Conservation (phyloP, 1,140 invertebrate species). For the Caenorhabditis tropicalis region DNA sequence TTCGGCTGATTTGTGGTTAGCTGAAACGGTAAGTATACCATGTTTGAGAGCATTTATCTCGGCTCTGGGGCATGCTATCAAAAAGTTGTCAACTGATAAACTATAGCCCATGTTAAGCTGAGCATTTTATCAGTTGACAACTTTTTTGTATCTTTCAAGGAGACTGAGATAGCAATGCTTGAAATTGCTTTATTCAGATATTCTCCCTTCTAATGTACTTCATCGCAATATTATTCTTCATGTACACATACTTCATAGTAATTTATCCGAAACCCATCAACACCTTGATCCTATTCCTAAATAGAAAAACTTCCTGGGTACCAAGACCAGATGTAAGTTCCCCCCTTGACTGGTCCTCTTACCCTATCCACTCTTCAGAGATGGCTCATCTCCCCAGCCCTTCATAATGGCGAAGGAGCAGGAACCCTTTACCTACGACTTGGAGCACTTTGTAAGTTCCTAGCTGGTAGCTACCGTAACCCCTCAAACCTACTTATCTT, state of each 20-base stretch:
- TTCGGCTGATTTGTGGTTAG: background rate
- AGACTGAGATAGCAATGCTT: background rate
- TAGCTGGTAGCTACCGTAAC: constrained; percentile 11
- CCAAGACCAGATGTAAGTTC: constrained; percentile 47
- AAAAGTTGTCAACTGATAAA: no score
- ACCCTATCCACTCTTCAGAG: constrained; percentile 48
- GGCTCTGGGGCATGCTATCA: no score
- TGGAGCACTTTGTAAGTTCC: constrained; percentile 62
- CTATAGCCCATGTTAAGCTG: no score
- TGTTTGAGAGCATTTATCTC: no score
- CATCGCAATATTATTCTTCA: constrained; percentile 63
- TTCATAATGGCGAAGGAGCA: constrained; percentile 61
- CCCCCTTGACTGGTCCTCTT: background rate
- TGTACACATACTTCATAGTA: constrained; percentile 70
- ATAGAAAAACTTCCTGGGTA: constrained; percentile 20
- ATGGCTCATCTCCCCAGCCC: constrained; percentile 50
- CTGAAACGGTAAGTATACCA: background rate
- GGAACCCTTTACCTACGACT: constrained; percentile 66
- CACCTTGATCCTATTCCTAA: constrained; percentile 57
- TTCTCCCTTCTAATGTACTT: constrained; percentile 69
- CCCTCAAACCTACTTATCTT: constrained; percentile 60
- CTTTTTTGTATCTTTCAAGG: no score
- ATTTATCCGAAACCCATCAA: constrained; percentile 59
- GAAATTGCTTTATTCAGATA: constrained; percentile 58
- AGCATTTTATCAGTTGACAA: no score